Evolutionary conservation across 2,113 vertebrate species (phyloP), one percentile per base, ranked within the genome.

Genomic region (Leptocoma aspasia): DNA sequence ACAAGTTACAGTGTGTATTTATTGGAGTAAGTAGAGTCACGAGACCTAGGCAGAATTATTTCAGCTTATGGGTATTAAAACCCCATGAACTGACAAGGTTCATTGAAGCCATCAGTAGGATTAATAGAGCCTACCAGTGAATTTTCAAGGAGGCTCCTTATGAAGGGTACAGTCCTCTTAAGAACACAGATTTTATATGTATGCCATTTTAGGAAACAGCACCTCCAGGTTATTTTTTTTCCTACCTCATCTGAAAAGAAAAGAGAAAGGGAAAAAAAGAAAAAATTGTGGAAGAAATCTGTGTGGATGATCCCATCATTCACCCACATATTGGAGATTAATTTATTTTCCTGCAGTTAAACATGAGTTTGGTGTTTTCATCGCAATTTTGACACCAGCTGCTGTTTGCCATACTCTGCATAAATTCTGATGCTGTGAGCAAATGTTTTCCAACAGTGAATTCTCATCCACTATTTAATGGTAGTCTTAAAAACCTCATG

Each of bases 401-500:
- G 21, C 42, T 90, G 21, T 65, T 90, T 65, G 45, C 71, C 28
- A 44, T 17, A 41, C 4, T n/a, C 73, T 44, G 30, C 39, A 72
- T 56, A 41, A 81, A 68, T 79, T 68, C 39, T 82, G 41, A 56
- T 56, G n/a, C 35, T 44, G 13, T 11, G 8, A 69, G n/a, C 15
- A 66, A 57, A 59, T 39, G 22, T 44, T 41, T 87, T 89, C 16
- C 41, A 60, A 18, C 17, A 30, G 7, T 5, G 8, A 89, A 44
- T 41, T 75, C 35, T 71, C 44, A 82, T n/a, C 33, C 24, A 17
- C 26, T 69, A 18, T 37, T 37, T 59, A 61, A 20, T 3, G 1
- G 11, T 31, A 53, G 22, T 11, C 49, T 60, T 41, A 47, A 75
- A 50, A 16, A 1, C 0, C 2, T 20, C 22, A 4, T 0, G 6